Conservation (phyloP, 2,888 invertebrate species). For the Drosophila borborema region DNA sequence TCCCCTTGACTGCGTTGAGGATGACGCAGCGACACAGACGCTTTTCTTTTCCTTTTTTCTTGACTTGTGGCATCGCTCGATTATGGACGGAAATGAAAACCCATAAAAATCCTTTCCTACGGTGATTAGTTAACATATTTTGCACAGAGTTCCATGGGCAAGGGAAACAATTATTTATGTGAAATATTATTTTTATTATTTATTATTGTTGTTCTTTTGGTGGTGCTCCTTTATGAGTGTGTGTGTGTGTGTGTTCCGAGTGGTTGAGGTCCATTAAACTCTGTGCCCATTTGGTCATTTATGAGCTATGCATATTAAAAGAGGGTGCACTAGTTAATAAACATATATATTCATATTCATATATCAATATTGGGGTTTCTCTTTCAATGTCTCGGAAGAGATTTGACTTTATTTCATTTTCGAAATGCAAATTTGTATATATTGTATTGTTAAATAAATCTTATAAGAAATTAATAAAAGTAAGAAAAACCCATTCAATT, state of each 20-base stretch:
- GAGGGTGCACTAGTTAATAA: slow-evolving; percentile 26
- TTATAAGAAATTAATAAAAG: too few relatives aligned
- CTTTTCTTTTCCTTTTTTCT: slow-evolving; percentile 8
- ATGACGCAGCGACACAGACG: slow-evolving; percentile 10
- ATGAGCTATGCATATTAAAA: slow-evolving; percentile 65
- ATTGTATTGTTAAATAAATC: background rate
- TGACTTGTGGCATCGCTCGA: slow-evolving; percentile 65
- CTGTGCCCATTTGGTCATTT: slow-evolving; percentile 47
- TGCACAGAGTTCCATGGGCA: slow-evolving; percentile 41
- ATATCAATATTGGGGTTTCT: background rate
- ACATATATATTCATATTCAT: slow-evolving; percentile 3
- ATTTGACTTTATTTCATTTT: background rate
- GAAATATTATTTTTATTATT: slow-evolving; percentile 84
- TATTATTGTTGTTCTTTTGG: slow-evolving; percentile 61
- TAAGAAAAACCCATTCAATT: too few relatives aligned
- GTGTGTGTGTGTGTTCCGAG: slow-evolving; percentile 17
- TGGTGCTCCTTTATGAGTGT: slow-evolving; percentile 31
- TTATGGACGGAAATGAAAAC: slow-evolving; percentile 83
- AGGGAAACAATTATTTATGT: slow-evolving; percentile 84
- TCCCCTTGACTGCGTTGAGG: slow-evolving; percentile 86
- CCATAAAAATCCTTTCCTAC: slow-evolving; percentile 85
- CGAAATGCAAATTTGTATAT: background rate
- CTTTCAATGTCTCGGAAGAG: background rate
- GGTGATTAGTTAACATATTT: slow-evolving; percentile 85
- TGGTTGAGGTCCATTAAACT: slow-evolving; percentile 69